Evolutionary conservation across 1,140 invertebrate genomes (phyloP).

Genomic region (Bombus ignitus): DNA sequence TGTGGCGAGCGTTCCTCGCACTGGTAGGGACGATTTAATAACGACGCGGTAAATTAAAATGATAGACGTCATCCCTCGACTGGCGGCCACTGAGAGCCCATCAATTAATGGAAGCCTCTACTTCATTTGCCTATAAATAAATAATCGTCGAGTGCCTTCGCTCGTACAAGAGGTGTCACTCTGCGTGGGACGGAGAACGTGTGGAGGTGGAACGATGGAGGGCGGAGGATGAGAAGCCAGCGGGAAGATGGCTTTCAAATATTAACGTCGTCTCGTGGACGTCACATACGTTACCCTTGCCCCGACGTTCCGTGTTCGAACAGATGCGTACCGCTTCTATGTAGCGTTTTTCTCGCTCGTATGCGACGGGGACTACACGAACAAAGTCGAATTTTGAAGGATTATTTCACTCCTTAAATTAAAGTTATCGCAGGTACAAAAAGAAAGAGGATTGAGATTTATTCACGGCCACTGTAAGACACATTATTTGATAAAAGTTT

Average conservation of each 20-base stretch:
- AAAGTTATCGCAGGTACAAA: not conserved
- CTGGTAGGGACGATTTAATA: slow-evolving; percentile 75
- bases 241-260: slow-evolving; percentile 70
- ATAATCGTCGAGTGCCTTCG: slow-evolving; percentile 75
- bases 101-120: slow-evolving; percentile 80
- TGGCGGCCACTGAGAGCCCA: slow-evolving; percentile 79
- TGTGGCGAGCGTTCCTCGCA: slow-evolving; percentile 49
- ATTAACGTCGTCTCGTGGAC: slow-evolving; percentile 71
- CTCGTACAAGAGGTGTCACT: slow-evolving; percentile 68
- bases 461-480: too few species aligned
- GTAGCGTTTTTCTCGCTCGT: slow-evolving; percentile 41
- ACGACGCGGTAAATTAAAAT: slow-evolving; percentile 80
- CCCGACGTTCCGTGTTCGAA: slow-evolving; percentile 51
- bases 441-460: not conserved
- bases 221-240: slow-evolving; percentile 56
- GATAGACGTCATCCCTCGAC: slow-evolving; percentile 79
- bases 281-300: slow-evolving; percentile 72
- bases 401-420: not conserved
- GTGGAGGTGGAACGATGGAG: slow-evolving; percentile 23
- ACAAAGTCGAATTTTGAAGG: not conserved
- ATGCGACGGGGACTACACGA: not conserved
- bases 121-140: slow-evolving; percentile 81
- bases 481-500: too few species aligned
- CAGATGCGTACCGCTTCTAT: slow-evolving; percentile 53
- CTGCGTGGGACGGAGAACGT: slow-evolving; percentile 53